A percentile compares a stretch with the other conserved stretches of the same genome.
phyloP scores from a whole-genome alignment of 1,140 invertebrate genomes.

The Papilio aristodemus region DNA sequence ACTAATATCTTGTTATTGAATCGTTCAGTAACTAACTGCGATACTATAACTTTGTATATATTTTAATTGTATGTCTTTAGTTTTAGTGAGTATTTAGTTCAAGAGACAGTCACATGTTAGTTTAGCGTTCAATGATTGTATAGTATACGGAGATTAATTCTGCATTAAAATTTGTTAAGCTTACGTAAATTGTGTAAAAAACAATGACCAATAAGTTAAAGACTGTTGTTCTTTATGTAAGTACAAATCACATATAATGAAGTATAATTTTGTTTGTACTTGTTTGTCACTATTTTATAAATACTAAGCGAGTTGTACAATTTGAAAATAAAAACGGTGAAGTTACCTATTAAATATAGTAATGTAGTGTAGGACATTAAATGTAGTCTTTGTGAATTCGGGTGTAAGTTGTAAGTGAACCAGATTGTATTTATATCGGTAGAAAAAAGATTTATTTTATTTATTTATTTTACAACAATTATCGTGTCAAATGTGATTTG shows the following conservation, averaged over 20 bases:
- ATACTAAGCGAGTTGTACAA: constrained; percentile 39
- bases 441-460: constrained; percentile 56
- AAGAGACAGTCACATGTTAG: background rate
- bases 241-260: constrained; percentile 62
- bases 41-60: constrained; percentile 22
- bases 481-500: constrained; percentile 38
- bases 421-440: constrained; percentile 62
- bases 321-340: constrained; percentile 57
- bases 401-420: constrained; percentile 47
- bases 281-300: constrained; percentile 31
- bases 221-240: constrained; percentile 68
- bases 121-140: constrained; percentile 12
- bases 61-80: constrained; percentile 21
- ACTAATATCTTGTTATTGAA: background rate
- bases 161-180: constrained; percentile 43
- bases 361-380: constrained; percentile 31
- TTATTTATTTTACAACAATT: constrained; percentile 60
- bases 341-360: constrained; percentile 67
- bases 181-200: constrained; percentile 40
- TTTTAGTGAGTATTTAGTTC: background rate
- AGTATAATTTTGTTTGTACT: constrained; percentile 39
- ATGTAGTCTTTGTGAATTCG: constrained; percentile 40
- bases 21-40: background rate
- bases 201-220: constrained; percentile 71
- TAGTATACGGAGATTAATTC: constrained; percentile 28